Evolutionary conservation across 2,888 invertebrate species (phyloP).

Genomic region (Melangyna quadrimaculata): DNA sequence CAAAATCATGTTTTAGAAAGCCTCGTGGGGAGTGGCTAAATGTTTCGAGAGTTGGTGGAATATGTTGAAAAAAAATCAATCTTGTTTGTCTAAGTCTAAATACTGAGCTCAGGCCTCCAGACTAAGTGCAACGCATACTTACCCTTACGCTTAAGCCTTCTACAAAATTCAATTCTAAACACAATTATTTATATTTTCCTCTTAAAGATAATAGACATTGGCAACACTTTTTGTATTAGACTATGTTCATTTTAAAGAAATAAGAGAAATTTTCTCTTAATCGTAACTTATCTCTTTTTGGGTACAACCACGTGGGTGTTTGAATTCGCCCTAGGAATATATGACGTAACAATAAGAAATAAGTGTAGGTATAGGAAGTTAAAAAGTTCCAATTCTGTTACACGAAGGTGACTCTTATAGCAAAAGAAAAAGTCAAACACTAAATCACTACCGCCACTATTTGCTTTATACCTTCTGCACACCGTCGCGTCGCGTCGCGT

Average conservation of each 20-base stretch:
- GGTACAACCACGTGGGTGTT: constrained; percentile 35
- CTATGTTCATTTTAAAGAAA: neutral
- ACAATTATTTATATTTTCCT: neutral
- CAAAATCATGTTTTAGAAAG: too few species aligned
- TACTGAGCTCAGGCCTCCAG: too few species aligned
- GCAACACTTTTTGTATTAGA: neutral
- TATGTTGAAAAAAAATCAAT: too few species aligned
- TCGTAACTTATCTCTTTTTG: neutral
- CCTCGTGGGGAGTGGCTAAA: too few species aligned
- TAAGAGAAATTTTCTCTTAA: constrained; percentile 1
- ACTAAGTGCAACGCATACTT: too few species aligned
- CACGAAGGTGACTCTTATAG: neutral
- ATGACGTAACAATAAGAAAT: constrained; percentile 47
- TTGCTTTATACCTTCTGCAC: neutral
- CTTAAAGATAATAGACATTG: neutral
- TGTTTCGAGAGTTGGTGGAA: too few species aligned
- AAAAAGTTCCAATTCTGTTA: neutral
- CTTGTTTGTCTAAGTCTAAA: too few species aligned
- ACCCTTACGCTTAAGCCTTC: too few species aligned
- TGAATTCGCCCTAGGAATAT: constrained; percentile 46
- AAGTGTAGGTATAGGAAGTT: neutral
- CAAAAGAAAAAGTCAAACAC: constrained; percentile 5
- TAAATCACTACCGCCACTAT: neutral
- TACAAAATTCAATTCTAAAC: neutral
- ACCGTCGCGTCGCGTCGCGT: neutral